Evolutionary conservation across 2,113 vertebrate species (phyloP).

Genomic region (Astatotilapia flaviijosephi): DNA sequence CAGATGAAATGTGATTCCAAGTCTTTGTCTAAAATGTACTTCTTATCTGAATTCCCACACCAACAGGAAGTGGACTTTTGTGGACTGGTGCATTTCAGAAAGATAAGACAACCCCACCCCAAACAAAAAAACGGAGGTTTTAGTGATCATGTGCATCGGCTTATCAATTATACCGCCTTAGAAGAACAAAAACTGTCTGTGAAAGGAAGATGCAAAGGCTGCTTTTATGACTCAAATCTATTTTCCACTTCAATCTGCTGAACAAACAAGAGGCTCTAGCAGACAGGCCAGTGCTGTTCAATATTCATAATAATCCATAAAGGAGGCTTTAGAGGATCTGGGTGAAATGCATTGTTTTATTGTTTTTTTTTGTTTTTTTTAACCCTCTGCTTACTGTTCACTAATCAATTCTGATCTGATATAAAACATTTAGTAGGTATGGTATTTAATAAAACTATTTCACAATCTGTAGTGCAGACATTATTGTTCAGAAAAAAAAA

Average conservation of each 20-base stretch:
- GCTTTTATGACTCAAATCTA: constrained; percentile 2
- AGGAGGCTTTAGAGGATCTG: constrained; percentile 31
- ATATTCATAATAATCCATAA: constrained; percentile 36
- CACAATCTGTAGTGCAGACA: neutral
- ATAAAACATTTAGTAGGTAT: neutral
- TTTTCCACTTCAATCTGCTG: constrained; percentile 34
- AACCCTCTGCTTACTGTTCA: neutral
- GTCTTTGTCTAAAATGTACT: neutral
- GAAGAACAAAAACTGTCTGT: neutral
- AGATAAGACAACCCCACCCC: neutral
- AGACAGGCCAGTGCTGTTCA: neutral
- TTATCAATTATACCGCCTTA: neutral
- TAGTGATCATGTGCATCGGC: too few species aligned
- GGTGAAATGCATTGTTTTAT: neutral
- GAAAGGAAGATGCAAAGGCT: neutral
- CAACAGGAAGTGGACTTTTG: neutral
- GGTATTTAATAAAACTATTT: neutral
- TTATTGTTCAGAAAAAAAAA: neutral
- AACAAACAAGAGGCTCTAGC: constrained; percentile 36
- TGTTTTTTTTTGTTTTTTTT: rapidly evolving
- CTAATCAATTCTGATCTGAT: neutral
- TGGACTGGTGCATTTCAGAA: neutral
- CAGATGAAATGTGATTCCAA: neutral
- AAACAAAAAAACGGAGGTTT: neutral
- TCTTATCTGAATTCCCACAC: neutral